Base-by-base conservation (phyloP, 1,140 invertebrate species). In the Parapsyche elsis region DNA sequence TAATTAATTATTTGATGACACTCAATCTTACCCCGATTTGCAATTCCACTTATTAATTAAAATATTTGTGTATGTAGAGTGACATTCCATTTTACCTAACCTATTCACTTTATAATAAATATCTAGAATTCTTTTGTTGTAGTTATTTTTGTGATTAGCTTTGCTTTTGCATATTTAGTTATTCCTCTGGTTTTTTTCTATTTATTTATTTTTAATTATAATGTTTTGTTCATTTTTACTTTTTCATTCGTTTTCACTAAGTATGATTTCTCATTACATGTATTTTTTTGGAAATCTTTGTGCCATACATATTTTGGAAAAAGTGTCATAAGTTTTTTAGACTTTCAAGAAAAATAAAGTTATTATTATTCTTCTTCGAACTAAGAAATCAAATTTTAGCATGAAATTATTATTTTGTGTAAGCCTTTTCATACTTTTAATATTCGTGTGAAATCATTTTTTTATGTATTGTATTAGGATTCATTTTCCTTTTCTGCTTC, bases 71-170 rank as follows among this genome's bases (percentile, higher is more conserved):
- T 21, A 75, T 24, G 49, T 75, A 75, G 73, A 19, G 53, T 26
- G 14, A 75, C 73, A 75, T 75, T 75, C 73, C 73, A 75, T 75
- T 75, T 75, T 59, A 26, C 49, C 73, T 45, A 23, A 23, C 46
- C 73, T 38, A 16, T 70, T 70, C 23, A 23, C 64, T 4, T n/a
- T 44, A 74, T 14, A 10, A 38, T 14, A 30, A 30, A 24, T 9
- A 26, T 26, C 30, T 38, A 38, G 23, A 71, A 71, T 38, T 71
- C 26, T 44, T 26, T 38, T 71, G 24, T 30, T 71, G 24, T 44
- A 38, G 30, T 71, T 71, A 30, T 71, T 71, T 9, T 71, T 23
- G 23, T 10, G 30, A 38, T 30, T 24, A 30, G 24, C 5, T 12
- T 71, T 71, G 24, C 67, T 38, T 44, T 30, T 5, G 10, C 10